Evolutionary conservation across 2,113 vertebrate genomes (phyloP).

Genomic region (Phaethornis superciliosus): DNA sequence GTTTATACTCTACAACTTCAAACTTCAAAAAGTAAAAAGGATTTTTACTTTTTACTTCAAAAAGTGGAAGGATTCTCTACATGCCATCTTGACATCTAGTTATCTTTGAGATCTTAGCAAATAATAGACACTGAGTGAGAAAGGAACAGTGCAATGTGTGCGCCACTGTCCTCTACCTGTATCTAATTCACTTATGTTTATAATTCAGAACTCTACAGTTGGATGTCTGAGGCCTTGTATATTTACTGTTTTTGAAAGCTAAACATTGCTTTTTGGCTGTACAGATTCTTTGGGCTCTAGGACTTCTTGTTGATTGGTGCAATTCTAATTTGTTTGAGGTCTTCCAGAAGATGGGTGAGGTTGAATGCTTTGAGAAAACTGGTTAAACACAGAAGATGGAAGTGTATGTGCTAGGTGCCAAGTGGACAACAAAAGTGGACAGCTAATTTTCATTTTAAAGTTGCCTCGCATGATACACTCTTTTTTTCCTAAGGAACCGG

Average conservation of each 20-base stretch:
- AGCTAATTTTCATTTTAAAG: background rate
- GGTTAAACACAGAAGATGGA: background rate
- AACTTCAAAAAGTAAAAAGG: background rate
- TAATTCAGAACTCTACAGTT: background rate
- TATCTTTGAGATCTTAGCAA: background rate
- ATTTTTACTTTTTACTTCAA: no score
- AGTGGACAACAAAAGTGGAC: background rate
- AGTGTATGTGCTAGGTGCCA: background rate
- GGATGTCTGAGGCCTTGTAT: background rate
- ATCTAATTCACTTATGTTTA: no score
- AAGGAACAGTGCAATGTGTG: background rate
- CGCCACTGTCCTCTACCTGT: background rate
- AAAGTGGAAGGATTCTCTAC: background rate
- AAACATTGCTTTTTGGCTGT: background rate
- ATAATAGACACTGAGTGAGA: background rate
- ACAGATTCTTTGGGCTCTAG: background rate
- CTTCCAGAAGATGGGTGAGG: background rate
- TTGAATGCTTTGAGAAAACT: background rate
- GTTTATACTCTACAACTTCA: background rate
- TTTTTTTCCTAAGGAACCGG: background rate
- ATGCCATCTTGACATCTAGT: background rate
- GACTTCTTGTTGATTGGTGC: fast-evolving
- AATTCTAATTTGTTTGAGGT: background rate
- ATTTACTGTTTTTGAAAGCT: background rate
- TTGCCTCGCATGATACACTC: background rate